A percentile compares a stretch with the other conserved stretches of the same genome.
Evolutionary conservation across 2,888 invertebrate species (phyloP).

Genomic region (Abrostola tripartita): DNA sequence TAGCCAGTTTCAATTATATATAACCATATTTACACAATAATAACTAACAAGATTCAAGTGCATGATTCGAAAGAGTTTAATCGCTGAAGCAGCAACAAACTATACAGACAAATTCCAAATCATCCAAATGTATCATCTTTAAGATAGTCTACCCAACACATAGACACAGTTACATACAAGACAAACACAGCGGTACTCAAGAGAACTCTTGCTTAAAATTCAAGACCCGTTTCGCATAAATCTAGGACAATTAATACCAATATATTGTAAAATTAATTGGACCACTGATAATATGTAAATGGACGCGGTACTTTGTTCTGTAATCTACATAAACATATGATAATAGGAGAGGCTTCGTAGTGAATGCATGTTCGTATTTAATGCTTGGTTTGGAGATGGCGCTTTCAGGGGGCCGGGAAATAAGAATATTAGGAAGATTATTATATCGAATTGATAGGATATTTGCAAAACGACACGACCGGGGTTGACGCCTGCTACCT

Average conservation of each 20-base stretch:
- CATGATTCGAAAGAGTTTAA: too few relatives aligned
- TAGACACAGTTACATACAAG: slow-evolving; percentile 9
- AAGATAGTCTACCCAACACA: background rate
- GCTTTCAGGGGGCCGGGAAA: background rate
- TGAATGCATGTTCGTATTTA: slow-evolving; percentile 21
- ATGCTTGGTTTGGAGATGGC: slow-evolving; percentile 9
- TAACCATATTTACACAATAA: too few relatives aligned
- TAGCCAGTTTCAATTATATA: too few relatives aligned
- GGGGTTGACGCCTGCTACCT: too few relatives aligned
- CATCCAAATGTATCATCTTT: too few relatives aligned
- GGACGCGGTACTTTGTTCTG: slow-evolving; percentile 64
- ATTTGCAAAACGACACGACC: too few relatives aligned
- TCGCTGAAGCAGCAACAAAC: too few relatives aligned
- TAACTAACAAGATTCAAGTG: too few relatives aligned
- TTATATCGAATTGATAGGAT: too few relatives aligned
- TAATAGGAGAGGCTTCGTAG: slow-evolving; percentile 35
- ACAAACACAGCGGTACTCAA: slow-evolving; percentile 10
- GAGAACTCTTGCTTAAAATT: slow-evolving; percentile 57
- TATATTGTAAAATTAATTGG: slow-evolving; percentile 82
- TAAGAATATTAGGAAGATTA: too few relatives aligned
- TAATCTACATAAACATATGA: slow-evolving; percentile 53
- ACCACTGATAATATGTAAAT: slow-evolving; percentile 79
- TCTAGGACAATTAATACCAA: slow-evolving; percentile 73
- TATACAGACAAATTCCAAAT: too few relatives aligned
- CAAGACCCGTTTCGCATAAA: slow-evolving; percentile 60